phyloP scores from a whole-genome alignment of 1,140 invertebrate genomes.

The Sminthurides bifidus region DNA sequence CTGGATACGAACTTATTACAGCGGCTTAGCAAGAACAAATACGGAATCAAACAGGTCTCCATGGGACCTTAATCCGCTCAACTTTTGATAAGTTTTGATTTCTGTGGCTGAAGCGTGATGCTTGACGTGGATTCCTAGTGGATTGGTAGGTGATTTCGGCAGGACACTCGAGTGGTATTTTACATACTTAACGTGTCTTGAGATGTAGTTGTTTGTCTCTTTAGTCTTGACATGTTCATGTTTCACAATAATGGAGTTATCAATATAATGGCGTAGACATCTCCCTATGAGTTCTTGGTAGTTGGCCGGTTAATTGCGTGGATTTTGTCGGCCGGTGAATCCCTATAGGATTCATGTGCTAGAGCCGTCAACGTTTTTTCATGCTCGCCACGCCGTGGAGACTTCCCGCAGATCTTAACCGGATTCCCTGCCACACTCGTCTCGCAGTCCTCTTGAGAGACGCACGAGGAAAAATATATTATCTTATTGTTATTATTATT shows the following conservation, averaged over 20 bases:
- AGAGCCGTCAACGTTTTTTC: slow-evolving; percentile 19
- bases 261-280: slow-evolving; percentile 29
- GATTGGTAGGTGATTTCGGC: no score
- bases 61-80: no score
- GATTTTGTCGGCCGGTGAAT: slow-evolving; percentile 26
- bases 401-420: slow-evolving; percentile 17
- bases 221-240: no score
- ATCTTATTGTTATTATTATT: neutral
- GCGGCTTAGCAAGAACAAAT: no score
- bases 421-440: slow-evolving; percentile 20
- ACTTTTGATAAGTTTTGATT: no score
- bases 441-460: no score
- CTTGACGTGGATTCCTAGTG: no score
- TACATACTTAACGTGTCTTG: slow-evolving; percentile 7
- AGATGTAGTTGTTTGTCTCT: slow-evolving; percentile 6
- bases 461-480: neutral
- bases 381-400: slow-evolving; percentile 12
- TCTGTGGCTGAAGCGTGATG: no score
- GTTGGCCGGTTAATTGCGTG: slow-evolving; percentile 30
- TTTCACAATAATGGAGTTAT: slow-evolving; percentile 28
- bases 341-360: slow-evolving; percentile 13
- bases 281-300: slow-evolving; percentile 25
- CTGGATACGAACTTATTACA: no score
- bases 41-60: no score
- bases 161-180: no score